A percentile compares a stretch with the other conserved stretches of the same genome.
These are phyloP conservation scores for Cryptotermes secundus DNA, from an alignment of 1,140 invertebrate species.

Conservation along the genomic window DNA sequence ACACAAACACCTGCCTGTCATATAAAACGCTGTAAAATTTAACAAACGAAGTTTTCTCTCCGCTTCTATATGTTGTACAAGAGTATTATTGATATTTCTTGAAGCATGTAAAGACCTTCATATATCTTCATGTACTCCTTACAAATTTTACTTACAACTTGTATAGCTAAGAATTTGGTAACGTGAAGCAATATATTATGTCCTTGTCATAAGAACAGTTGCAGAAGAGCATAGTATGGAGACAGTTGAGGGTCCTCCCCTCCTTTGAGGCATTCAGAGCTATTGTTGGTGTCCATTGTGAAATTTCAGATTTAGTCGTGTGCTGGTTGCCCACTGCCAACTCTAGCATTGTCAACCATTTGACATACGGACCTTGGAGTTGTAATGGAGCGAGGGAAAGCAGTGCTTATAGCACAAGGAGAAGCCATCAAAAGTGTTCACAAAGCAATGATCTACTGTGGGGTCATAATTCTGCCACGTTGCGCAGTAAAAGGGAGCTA, in stretches of 20 bases:
- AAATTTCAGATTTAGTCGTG: background rate
- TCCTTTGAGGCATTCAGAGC: background rate
- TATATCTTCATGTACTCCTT: conserved; percentile 18
- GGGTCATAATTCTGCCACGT: conserved; percentile 30
- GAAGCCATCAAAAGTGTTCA: conserved; percentile 5
- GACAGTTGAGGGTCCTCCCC: background rate
- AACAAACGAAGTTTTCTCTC: too few relatives aligned
- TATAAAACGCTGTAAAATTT: too few relatives aligned
- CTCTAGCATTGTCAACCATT: background rate
- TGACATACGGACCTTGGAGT: background rate
- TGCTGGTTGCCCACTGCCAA: conserved; percentile 24
- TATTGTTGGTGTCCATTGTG: conserved; percentile 19
- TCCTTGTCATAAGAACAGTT: background rate
- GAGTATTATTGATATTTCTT: background rate
- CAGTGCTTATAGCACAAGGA: background rate
- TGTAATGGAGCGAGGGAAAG: conserved; percentile 12
- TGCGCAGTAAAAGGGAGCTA: background rate
- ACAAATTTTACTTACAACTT: conserved; percentile 13
- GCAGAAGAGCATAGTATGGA: background rate
- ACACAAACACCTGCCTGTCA: too few relatives aligned
- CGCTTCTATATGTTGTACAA: background rate
- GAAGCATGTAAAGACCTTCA: conserved; percentile 24
- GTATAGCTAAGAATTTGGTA: background rate
- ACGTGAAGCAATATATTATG: background rate
- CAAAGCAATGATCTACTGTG: conserved; percentile 32